A percentile compares a stretch with the other conserved stretches of the same genome.
Evolutionary conservation across 1,140 invertebrate genomes (phyloP).

Genomic region (Drosophila setifemur): DNA sequence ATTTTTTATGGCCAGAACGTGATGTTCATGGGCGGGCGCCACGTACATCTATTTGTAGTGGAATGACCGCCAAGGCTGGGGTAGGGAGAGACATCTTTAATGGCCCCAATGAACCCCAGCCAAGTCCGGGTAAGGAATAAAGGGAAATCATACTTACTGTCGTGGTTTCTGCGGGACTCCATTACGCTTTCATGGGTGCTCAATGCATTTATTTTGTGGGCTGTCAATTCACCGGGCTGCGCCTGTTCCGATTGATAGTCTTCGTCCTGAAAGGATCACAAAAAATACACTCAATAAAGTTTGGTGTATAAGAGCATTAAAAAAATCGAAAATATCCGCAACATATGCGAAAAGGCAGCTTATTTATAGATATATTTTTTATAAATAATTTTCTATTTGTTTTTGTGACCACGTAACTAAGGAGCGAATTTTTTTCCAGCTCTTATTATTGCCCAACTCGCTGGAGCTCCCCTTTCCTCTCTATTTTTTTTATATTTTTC

Average conservation of each 20-base stretch:
- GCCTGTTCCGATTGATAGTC: slow-evolving; percentile 61
- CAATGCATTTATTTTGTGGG: slow-evolving; percentile 43
- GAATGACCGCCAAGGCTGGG: slow-evolving; percentile 29
- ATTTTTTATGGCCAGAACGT: slow-evolving; percentile 73
- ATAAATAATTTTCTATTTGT: background rate
- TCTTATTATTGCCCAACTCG: slow-evolving; percentile 56
- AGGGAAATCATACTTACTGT: slow-evolving; percentile 49
- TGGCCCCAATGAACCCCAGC: slow-evolving; percentile 44
- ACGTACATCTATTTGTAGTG: slow-evolving; percentile 38
- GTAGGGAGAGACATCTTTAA: slow-evolving; percentile 35
- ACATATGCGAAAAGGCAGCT: slow-evolving; percentile 3
- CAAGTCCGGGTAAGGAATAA: background rate
- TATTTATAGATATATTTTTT: slow-evolving; percentile 6
- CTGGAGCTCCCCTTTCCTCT: background rate
- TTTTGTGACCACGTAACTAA: slow-evolving; percentile 27
- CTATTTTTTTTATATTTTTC: slow-evolving; percentile 15
- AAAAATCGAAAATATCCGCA: slow-evolving; percentile 21
- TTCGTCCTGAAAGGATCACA: slow-evolving; percentile 15
- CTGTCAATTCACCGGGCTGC: slow-evolving; percentile 34
- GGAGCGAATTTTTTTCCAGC: slow-evolving; percentile 6
- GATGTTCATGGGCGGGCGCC: slow-evolving; percentile 58
- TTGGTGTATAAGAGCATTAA: background rate
- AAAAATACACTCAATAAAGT: background rate
- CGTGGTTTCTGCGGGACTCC: slow-evolving; percentile 10
- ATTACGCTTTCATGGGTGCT: slow-evolving; percentile 37